Evolutionary conservation across 2,797 vertebrate genomes (phyloP), one percentile per base, ranked within the genome.

Genomic region (Astyanax mexicanus): DNA sequence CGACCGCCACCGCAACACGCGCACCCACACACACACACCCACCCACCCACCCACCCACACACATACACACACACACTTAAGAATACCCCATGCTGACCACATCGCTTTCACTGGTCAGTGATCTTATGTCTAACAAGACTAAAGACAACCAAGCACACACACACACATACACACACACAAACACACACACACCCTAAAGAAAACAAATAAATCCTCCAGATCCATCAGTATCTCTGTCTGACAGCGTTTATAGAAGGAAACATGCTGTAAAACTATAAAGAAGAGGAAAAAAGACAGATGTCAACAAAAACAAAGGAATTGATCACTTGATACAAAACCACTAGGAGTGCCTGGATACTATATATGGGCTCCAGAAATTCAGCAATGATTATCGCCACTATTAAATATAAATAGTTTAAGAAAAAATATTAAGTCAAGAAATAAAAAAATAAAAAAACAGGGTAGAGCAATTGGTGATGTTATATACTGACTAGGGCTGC

Each of bases 71-170:
- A 29, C 23, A 19, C 13, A 47, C 23, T 47, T 8, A 47, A 68
- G 35, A 69, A 32, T 25, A 27, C n/a, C 19, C 38, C 17, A 52
- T 32, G 27, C 44, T 68, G 9, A 8, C 55, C 32, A 47, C 21
- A 49, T 25, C 7, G 67, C 15, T 75, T 51, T 15, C 55, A 38
- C 13, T 62, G 38, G 49, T 47, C 67, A 77, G 47, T 37, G 19
- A 44, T 12, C 27, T 38, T 11, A 12, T 29, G 47, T 15, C 38
- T 51, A 60, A 38, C 35, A 21, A 27, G 32, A 60, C 17, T 15
- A 40, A 55, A 66, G 19, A 44, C 12, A 57, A 21, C 3, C 6
- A 45, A 45, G 19, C 19, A 2, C 29, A 6, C 11, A 32, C 2
- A 2, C 29, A 32, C 29, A 32, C 29, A 32, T 29, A 32, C 13